Percentiles rank a stretch among this genome's conserved stretches.
Conservation (phyloP, 1,140 invertebrate genomes). For the Metopolophium dirhodum region DNA sequence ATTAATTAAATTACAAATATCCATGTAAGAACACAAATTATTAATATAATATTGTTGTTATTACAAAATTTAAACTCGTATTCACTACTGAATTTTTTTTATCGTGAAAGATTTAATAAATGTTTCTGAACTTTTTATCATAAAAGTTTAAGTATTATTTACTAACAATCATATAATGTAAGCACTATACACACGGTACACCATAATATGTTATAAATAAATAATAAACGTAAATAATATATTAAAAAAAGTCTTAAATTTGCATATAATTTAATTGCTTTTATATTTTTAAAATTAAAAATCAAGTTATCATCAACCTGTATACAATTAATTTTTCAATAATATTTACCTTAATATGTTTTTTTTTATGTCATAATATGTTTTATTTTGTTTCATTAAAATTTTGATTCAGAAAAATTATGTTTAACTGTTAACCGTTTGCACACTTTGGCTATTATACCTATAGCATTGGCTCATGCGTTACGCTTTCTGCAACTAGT, state of each 20-base stretch:
- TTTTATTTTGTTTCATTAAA: neutral
- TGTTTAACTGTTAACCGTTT: neutral
- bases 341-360: neutral
- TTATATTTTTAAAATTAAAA: neutral
- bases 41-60: neutral
- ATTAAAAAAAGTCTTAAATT: neutral
- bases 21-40: neutral
- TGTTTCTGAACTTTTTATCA: neutral
- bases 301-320: neutral
- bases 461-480: neutral
- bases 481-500: slow-evolving; percentile 41
- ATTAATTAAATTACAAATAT: neutral
- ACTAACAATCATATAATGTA: neutral
- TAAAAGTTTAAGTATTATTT: neutral
- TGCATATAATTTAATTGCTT: neutral
- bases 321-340: neutral
- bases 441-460: neutral
- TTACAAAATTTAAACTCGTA: neutral
- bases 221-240: neutral
- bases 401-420: neutral
- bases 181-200: neutral
- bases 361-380: no score
- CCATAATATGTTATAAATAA: neutral
- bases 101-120: neutral
- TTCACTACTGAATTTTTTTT: neutral